Evolutionary conservation across 2,888 invertebrate species (phyloP).

Genomic region (Dorcus parallelipipedus): DNA sequence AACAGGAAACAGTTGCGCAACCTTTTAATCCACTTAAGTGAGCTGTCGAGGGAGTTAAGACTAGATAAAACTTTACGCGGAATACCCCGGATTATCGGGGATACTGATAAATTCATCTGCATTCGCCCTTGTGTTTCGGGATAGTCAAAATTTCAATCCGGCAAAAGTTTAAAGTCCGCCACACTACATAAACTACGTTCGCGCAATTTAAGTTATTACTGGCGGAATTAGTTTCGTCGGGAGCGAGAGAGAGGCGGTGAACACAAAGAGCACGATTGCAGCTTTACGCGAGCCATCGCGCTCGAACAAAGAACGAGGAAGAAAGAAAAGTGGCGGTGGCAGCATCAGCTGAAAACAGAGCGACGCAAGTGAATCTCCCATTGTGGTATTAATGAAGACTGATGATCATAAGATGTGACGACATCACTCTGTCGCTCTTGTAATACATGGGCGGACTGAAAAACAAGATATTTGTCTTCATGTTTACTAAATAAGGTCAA

Average conservation of each 20-base stretch:
- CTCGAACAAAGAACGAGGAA: conserved; percentile 31
- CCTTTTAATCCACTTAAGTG: conserved; percentile 36
- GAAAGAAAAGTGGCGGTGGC: conserved; percentile 30
- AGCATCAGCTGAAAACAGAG: conserved; percentile 40
- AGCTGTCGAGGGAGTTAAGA: conserved; percentile 22
- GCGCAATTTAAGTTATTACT: conserved; percentile 37
- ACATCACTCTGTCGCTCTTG: conserved; percentile 24
- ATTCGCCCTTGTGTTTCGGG: neutral
- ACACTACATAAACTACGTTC: conserved; percentile 19
- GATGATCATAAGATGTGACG: conserved; percentile 44
- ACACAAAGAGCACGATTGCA: conserved; percentile 34
- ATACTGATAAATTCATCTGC: neutral
- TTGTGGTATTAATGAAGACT: conserved; percentile 47
- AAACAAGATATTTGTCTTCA: conserved; percentile 1
- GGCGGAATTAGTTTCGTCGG: conserved; percentile 41
- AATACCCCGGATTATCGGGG: conserved; percentile 25
- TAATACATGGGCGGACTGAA: neutral
- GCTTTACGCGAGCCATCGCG: conserved; percentile 30
- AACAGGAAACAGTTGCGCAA: conserved; percentile 31
- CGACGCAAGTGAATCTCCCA: conserved; percentile 36
- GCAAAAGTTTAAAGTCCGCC: conserved; percentile 24
- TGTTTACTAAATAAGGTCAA: conserved; percentile 19
- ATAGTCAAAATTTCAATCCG: conserved; percentile 19
- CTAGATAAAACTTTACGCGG: conserved; percentile 26
- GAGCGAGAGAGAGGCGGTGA: conserved; percentile 27